Base-by-base conservation (phyloP, 2,113 vertebrate genomes). In the Tychaedon coryphoeus region DNA sequence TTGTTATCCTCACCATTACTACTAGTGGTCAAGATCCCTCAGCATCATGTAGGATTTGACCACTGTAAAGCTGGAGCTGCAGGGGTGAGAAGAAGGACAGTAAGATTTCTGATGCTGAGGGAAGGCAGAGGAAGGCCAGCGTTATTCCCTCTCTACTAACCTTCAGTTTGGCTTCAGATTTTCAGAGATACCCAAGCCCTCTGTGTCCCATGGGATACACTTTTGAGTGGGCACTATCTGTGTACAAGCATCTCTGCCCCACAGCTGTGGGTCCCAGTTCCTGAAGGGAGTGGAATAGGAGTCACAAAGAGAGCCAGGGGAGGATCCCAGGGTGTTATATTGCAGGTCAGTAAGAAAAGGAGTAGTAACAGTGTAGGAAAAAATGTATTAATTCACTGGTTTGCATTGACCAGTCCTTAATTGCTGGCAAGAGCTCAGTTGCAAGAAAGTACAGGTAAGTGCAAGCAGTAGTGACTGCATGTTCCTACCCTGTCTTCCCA, bases 221-320 rank as follows among this genome's bases (percentile, higher is more conserved):
- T 62, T 79, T 29, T 1, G 0, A 5, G 22, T 0, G 1, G 25
- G 48, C 29, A 25, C 20, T 24, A 12, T 12, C 23, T 12, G 1
- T 14, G 31, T 34, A 12, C 1, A 6, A 50, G 22, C 50, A 31
- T 7, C 28, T 85, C 62, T 88, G 51, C 16, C n/a, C 25, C 1
- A 0, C 0, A 2, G 0, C 28, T 34, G 23, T 9, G 34, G 25
- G 33, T 25, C 23, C 47, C 4, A 3, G 17, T 18, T 53, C 53
- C 50, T 29, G 31, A 65, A 20, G 13, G 5, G 9, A 33, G 11
- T 8, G 6, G 51, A 40, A n/a, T n/a, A 71, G 11, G 42, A 76
- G 31, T 19, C 42, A 38, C 23, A 43, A 58, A 14, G 10, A 33
- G 50, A 71, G 48, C 31, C 28, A 61, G 36, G 45, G 20, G 38